Evolutionary conservation across 2,797 vertebrate species (phyloP), one percentile per base, ranked within the genome.

Genomic region (Phylloscopus collybita): DNA sequence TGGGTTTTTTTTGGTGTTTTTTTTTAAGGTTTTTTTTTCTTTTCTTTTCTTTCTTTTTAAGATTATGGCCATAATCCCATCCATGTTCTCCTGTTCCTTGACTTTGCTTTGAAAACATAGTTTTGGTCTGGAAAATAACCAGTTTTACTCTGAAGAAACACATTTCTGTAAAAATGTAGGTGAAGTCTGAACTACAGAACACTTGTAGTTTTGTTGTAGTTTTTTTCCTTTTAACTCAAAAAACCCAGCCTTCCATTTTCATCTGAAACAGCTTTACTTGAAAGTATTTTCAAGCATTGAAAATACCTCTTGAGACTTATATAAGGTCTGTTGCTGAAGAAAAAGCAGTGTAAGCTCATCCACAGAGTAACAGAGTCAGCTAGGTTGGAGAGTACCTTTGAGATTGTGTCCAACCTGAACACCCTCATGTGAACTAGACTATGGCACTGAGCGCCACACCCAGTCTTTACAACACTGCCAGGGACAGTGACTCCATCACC

Each of bases 61-160:
- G 11, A 34, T 84, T 86, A 51, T 66, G 60, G 49, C 36, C 34
- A 66, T 26, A 10, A 53, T 78, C 59, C 38, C 29, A 62, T 90
- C 51, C 40, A 64, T 49, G 54, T 90, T 94, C 70, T 54, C 19
- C 34, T 47, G 34, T 83, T 95, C 82, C 54, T 90, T 91, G 59
- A 73, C 75, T 91, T 91, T 62, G 30, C 61, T 91, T 95, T 86
- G 61, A 86, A 89, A 96, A 92, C 81, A 40, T 74, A 64, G 27
- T 86, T 96, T 91, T 87, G 74, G 76, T 75, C 80, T 93, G 86
- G 80, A 94, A 94, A 90, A 80, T 45, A 36, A 93, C 60, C 84
- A 53, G 29, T 76, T 88, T 91, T 90, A 86, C 34, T 57, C 53
- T 47, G 61, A 88, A 86, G 59, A 70, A 93, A 78, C 54, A 54